Percentiles rank a stretch among this genome's conserved stretches.
Conservation (phyloP, 2,888 invertebrate genomes). For the Heliconius erato region DNA sequence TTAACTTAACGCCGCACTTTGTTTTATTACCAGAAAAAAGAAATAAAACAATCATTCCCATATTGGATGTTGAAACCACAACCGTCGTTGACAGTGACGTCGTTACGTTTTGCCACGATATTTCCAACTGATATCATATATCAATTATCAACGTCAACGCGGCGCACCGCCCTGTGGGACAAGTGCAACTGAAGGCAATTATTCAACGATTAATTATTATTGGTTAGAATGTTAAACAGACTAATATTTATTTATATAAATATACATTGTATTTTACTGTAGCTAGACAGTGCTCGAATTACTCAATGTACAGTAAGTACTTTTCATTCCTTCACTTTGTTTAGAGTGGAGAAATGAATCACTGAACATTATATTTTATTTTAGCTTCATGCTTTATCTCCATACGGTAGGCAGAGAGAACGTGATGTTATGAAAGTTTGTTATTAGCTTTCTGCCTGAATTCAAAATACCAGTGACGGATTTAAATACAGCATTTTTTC, state of each 20-base stretch:
- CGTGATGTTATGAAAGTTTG: background rate
- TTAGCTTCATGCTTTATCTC: too few species aligned
- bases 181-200: slow-evolving; percentile 6
- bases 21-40: too few species aligned
- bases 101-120: background rate
- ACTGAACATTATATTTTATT: too few species aligned
- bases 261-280: background rate
- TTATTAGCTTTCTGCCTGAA: background rate
- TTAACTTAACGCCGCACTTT: too few species aligned
- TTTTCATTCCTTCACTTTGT: too few species aligned
- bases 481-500: too few species aligned
- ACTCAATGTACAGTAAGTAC: too few species aligned
- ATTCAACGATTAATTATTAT: background rate
- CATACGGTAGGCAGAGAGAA: background rate
- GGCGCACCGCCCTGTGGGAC: background rate
- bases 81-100: background rate
- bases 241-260: background rate
- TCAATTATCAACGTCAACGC: background rate
- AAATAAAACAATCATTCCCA: too few species aligned
- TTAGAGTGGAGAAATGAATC: too few species aligned
- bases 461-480: background rate
- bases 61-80: too few species aligned
- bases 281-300: background rate
- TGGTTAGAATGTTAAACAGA: background rate
- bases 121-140: background rate